A percentile compares a stretch with the other conserved stretches of the same genome.
Evolutionary conservation across 2,888 invertebrate genomes (phyloP).

Genomic region (Pachliopta kotzebuea): DNA sequence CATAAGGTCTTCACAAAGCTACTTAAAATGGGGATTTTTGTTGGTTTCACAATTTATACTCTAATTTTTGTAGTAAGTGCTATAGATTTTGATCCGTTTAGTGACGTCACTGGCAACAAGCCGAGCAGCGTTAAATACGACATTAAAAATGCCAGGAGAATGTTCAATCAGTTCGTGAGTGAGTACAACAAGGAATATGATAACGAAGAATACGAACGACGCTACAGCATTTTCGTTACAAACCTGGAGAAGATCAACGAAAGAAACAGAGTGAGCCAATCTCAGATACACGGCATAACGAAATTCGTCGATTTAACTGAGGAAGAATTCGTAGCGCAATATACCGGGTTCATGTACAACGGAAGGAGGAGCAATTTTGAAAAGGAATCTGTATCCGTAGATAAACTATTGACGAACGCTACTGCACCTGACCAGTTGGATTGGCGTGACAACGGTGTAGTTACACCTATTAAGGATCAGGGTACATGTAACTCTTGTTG

Average conservation of each 20-base stretch:
- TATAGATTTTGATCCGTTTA: slow-evolving; percentile 1
- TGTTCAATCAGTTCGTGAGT: slow-evolving; percentile 3
- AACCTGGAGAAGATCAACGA: slow-evolving; percentile 7
- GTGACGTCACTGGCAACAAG: background rate
- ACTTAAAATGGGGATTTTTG: background rate
- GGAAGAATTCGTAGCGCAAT: slow-evolving; percentile 30
- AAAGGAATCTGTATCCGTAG: background rate
- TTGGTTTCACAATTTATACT: background rate
- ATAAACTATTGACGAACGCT: slow-evolving; percentile 13
- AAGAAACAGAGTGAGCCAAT: slow-evolving; percentile 5
- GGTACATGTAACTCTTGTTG: slow-evolving; percentile 90
- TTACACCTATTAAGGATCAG: slow-evolving; percentile 90
- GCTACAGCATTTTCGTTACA: slow-evolving; percentile 6
- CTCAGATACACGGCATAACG: slow-evolving; percentile 25
- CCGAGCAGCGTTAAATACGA: slow-evolving; percentile 7
- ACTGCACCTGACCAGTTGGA: slow-evolving; percentile 61
- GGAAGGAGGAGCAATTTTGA: background rate
- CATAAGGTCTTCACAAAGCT: background rate
- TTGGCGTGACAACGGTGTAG: slow-evolving; percentile 88
- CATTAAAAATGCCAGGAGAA: background rate
- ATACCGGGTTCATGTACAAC: slow-evolving; percentile 14
- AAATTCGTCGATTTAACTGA: slow-evolving; percentile 34
- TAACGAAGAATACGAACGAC: background rate
- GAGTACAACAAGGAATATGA: slow-evolving; percentile 12
- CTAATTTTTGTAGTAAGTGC: background rate